phyloP scores from a whole-genome alignment of 2,113 vertebrate species.

The Bubo scandiacus region DNA sequence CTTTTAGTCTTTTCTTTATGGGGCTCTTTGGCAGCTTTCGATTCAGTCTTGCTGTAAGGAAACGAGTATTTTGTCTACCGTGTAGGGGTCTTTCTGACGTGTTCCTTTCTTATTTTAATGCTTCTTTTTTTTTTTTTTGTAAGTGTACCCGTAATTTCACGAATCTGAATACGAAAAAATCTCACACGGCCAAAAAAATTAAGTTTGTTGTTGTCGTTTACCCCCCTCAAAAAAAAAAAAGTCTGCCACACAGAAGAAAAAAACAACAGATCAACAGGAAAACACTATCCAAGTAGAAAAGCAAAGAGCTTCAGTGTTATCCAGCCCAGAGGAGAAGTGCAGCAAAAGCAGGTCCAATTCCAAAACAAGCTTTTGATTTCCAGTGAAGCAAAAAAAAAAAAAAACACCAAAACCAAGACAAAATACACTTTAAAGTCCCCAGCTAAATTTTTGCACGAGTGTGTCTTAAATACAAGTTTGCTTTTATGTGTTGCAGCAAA shows the following conservation, averaged over 20 bases:
- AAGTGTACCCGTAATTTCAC: constrained; percentile 84
- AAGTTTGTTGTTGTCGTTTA: background rate
- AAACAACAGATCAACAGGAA: constrained; percentile 41
- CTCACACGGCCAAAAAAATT: constrained; percentile 64
- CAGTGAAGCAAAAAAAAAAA: constrained; percentile 37
- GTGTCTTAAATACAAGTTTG: constrained; percentile 58
- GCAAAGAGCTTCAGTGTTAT: constrained; percentile 67
- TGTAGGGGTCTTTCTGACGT: constrained; percentile 65
- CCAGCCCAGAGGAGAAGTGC: constrained; percentile 69
- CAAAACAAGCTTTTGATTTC: constrained; percentile 52
- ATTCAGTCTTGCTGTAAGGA: constrained; percentile 65
- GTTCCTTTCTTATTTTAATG: constrained; percentile 59
- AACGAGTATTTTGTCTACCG: constrained; percentile 65
- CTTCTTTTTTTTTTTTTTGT: constrained; percentile 10
- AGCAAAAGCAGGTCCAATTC: constrained; percentile 68
- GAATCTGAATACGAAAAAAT: constrained; percentile 70
- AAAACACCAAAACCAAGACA: background rate
- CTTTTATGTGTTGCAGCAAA: constrained; percentile 58
- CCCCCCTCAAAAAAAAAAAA: background rate
- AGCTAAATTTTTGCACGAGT: constrained; percentile 49
- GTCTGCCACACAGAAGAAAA: constrained; percentile 45
- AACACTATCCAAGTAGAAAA: constrained; percentile 63
- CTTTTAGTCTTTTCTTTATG: constrained; percentile 70
- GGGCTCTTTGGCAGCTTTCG: constrained; percentile 75
- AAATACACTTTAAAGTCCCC: constrained; percentile 34